Base-by-base conservation (phyloP, 2,797 vertebrate genomes). In the Pipistrellus pipistrellus region DNA sequence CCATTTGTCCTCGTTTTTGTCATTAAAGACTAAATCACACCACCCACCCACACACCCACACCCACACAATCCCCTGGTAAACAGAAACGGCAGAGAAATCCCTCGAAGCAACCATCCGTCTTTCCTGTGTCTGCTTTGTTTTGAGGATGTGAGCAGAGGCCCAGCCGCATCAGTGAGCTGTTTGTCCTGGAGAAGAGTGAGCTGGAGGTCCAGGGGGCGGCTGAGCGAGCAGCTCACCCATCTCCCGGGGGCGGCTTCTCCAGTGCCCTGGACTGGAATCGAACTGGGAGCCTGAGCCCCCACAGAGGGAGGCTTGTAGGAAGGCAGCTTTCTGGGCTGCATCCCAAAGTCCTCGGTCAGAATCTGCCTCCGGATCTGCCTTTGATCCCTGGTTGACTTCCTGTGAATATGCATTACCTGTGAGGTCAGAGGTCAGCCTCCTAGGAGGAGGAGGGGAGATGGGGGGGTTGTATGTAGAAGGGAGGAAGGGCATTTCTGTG, bases 81-180 rank as follows among this genome's bases (percentile, higher is more conserved):
- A 91, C 87, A 78, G 55, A 88, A 91, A 78, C 55, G 82, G 71
- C 68, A 82, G 41, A 84, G 48, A n/a, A 35, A 90, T 91, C 71
- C 87, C 81, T 89, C 69, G 87, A 85, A 66, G 77, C 44, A 78
- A n/a, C 32, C 46, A 48, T 93, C 66, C 32, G 25, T 84, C 59
- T 81, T 94, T 85, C 78, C 51, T 95, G 57, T 85, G 57, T 81
- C 46, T 59, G 55, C 85, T 92, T 88, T 92, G 64, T 88, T 85
- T 88, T 53, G 72, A 84, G 84, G 84, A 59, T 91, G 68, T 85
- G 89, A 94, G 53, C 96, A 93, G 80, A 95, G 80, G 85, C 80
- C n/a, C 44, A 8, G 30, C 55, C 64, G 4, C 83, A 64, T 78
- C 51, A 88, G 41, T 64, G 64, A 73, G 27, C 46, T 88, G 44